Evolutionary conservation across 1,140 invertebrate species (phyloP).

Genomic region (Drosophila kepulauana): DNA sequence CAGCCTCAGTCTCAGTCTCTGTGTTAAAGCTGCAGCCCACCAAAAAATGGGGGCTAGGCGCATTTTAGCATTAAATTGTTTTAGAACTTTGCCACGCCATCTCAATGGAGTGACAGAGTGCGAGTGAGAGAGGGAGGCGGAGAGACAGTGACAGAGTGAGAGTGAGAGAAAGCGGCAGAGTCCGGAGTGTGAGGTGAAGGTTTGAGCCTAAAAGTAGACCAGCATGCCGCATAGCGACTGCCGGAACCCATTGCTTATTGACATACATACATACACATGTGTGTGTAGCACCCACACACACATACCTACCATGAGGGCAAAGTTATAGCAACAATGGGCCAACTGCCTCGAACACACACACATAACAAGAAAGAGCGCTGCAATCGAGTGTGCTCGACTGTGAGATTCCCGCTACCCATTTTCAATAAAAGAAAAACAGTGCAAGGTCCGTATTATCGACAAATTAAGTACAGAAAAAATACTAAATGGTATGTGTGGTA

Average conservation of each 20-base stretch:
- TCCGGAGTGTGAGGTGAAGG: slow-evolving; percentile 1
- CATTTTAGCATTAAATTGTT: slow-evolving; percentile 79
- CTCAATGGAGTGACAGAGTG: slow-evolving; percentile 7
- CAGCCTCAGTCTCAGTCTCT: too few species aligned
- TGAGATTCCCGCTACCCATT: too few species aligned
- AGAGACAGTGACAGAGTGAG: slow-evolving; percentile 4
- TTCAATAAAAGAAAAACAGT: too few species aligned
- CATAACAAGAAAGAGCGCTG: too few species aligned
- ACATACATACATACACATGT: slow-evolving; percentile 8
- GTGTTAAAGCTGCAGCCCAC: slow-evolving; percentile 13
- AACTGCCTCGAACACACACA: slow-evolving; percentile 25
- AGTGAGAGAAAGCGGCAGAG: not conserved
- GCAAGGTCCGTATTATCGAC: too few species aligned
- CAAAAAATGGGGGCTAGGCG: slow-evolving; percentile 16
- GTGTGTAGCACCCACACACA: slow-evolving; percentile 34
- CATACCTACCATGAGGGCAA: slow-evolving; percentile 19
- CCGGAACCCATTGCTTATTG: slow-evolving; percentile 34
- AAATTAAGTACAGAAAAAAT: too few species aligned
- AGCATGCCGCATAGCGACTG: slow-evolving; percentile 48
- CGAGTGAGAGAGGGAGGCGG: not conserved
- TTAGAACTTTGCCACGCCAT: slow-evolving; percentile 55
- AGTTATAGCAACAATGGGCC: slow-evolving; percentile 27
- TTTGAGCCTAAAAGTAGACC: slow-evolving; percentile 58
- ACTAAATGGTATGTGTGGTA: too few species aligned
- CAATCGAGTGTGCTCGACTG: too few species aligned